Base-by-base conservation (phyloP, 2,888 invertebrate genomes). In the Dryocosmus kuriphilus region DNA sequence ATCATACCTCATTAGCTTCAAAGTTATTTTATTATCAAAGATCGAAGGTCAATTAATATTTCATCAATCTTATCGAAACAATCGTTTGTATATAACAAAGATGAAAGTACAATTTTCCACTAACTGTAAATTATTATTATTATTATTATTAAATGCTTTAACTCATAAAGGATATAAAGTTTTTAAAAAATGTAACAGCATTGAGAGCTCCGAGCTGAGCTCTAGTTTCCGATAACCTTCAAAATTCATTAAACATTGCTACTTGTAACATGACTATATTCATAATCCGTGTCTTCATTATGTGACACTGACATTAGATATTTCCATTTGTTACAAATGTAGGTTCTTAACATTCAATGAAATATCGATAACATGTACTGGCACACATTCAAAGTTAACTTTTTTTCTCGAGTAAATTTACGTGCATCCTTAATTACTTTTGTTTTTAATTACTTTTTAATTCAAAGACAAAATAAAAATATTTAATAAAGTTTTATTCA, bases 21-120 rank as follows among this genome's bases (percentile, higher is more conserved):
- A 67, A 67, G 8, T 14, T 57, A 14, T 57, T 57, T 57, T 57
- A 57, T 67, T 46, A 67, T 67, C 41, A 41, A 67, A 27, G 67
- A 27, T 67, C 67, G 19, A 67, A 67, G 67, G 46, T 67, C 41
- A 67, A 67, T 67, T 67, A 65, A 65, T 65, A 65, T 65, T 38
- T 65, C 65, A 67, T 27, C 27, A 27, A 67, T 67, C 24, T 67
- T 46, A 67, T 67, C 27, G 19, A 41, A 41, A 46, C 24, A 27
- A 46, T 67, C 46, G 19, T 11, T 8, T 24, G 7, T 19, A 27
- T 27, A 67, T 67, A 67, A 67, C 41, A 67, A 67, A 67, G 67
- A 67, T 67, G 46, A 67, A 67, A 67, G 67, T 67, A 46, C 41
- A 24, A 46, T 67, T 67, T 67, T 67, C 19, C 27, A 24, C 67